phyloP scores from a whole-genome alignment of 2,797 vertebrate genomes.

The Galagoides demidoff region DNA sequence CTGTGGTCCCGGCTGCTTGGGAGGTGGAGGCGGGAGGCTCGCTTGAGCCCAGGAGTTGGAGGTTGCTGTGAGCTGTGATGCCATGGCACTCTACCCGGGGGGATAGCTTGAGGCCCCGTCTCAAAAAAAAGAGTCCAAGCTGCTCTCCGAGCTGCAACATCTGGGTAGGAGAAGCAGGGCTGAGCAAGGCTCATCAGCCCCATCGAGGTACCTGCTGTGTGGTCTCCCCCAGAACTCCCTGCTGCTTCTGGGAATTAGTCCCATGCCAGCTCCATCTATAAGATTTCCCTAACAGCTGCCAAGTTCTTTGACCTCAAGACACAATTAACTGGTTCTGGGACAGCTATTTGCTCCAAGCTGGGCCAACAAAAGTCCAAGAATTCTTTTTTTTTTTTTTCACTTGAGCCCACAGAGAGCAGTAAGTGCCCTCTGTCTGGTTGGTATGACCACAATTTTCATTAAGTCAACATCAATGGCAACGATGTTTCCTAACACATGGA shows the following conservation, averaged over 20 bases:
- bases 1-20: too few species aligned
- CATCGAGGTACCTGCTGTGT: neutral
- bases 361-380: neutral
- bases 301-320: neutral
- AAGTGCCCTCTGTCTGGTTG: neutral
- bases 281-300: neutral
- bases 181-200: too few species aligned
- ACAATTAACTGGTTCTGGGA: neutral
- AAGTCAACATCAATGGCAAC: neutral
- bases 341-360: neutral
- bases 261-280: neutral
- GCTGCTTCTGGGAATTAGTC: neutral
- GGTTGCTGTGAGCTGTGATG: too few species aligned
- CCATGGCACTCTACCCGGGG: too few species aligned
- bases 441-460: neutral
- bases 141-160: neutral
- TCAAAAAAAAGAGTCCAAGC: neutral
- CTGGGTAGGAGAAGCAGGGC: neutral
- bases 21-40: too few species aligned
- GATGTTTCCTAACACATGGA: neutral
- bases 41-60: too few species aligned
- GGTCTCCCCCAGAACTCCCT: neutral
- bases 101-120: too few species aligned
- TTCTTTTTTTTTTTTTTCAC: neutral
- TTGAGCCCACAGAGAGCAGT: neutral